Conservation (phyloP, 2,888 invertebrate genomes). For the Prosopocoilus inquinatus region DNA sequence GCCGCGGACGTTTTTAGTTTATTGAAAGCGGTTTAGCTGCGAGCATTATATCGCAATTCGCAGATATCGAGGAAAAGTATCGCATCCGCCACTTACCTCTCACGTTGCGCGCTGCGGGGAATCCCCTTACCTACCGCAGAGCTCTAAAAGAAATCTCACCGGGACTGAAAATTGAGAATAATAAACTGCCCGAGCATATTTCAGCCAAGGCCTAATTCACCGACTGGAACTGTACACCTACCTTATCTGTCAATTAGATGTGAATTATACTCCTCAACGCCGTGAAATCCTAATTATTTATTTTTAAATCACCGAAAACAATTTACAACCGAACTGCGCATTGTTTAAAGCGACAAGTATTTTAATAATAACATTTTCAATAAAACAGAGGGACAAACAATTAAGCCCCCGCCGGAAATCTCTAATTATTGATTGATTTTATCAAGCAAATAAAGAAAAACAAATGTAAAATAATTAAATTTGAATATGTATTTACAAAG, state of each 20-base stretch:
- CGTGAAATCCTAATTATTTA: slow-evolving; percentile 28
- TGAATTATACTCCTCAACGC: slow-evolving; percentile 43
- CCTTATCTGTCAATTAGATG: slow-evolving; percentile 50
- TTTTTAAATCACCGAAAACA: too few species aligned
- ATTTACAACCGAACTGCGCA: too few species aligned
- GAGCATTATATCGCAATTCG: slow-evolving; percentile 20
- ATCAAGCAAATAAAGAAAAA: too few species aligned
- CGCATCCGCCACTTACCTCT: slow-evolving; percentile 27
- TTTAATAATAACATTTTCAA: too few species aligned
- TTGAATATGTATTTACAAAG: too few species aligned
- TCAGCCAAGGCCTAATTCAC: slow-evolving; percentile 36
- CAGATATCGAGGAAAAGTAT: slow-evolving; percentile 22
- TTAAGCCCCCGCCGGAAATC: too few species aligned
- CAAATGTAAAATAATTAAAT: too few species aligned
- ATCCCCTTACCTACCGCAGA: slow-evolving; percentile 37
- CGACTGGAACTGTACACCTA: slow-evolving; percentile 46
- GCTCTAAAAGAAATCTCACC: slow-evolving; percentile 44
- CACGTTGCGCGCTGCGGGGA: slow-evolving; percentile 28
- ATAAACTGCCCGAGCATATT: slow-evolving; percentile 50
- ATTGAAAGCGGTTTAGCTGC: slow-evolving; percentile 6
- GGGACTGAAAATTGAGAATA: slow-evolving; percentile 51
- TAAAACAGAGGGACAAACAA: too few species aligned
- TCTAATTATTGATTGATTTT: too few species aligned
- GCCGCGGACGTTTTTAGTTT: not conserved
- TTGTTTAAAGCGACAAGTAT: too few species aligned